phyloP scores from a whole-genome alignment of 1,140 invertebrate species.

The Archivesica marissinica region DNA sequence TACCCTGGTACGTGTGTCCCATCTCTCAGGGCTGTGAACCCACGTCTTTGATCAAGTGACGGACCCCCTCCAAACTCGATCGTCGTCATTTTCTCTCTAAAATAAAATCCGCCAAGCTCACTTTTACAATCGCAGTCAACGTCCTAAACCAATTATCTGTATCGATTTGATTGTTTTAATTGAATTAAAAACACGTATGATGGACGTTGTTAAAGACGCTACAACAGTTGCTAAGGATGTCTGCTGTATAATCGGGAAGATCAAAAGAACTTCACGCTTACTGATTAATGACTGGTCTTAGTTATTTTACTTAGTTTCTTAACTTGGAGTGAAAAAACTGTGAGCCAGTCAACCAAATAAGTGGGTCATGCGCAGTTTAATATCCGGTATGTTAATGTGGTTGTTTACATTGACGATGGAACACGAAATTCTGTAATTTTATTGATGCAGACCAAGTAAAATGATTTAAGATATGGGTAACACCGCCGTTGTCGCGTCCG shows the following conservation, averaged over 20 bases:
- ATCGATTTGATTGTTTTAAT: conserved; percentile 41
- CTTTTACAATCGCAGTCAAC: background rate
- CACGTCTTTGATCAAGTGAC: conserved; percentile 80
- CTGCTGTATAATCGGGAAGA: conserved; percentile 54
- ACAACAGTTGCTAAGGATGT: conserved; percentile 66
- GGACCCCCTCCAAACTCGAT: conserved; percentile 83
- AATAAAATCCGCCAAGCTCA: conserved; percentile 10
- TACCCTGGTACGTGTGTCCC: conserved; percentile 84
- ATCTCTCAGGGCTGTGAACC: conserved; percentile 80
- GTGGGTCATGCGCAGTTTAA: conserved; percentile 51
- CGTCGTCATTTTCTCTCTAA: conserved; percentile 79
- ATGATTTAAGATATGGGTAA: conserved; percentile 74
- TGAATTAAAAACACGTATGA: conserved; percentile 6
- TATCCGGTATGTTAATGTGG: conserved; percentile 63
- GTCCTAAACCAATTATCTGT: conserved; percentile 25
- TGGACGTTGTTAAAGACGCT: conserved; percentile 47
- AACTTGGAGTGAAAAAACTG: background rate
- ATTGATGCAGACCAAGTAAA: background rate
- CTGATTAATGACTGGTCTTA: conserved; percentile 12
- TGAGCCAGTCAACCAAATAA: conserved; percentile 21
- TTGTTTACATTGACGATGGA: conserved; percentile 69
- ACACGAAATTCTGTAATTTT: background rate
- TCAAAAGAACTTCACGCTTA: conserved; percentile 35
- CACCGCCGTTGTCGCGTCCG: conserved; percentile 75
- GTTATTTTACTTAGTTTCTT: background rate